Evolutionary conservation across 1,140 invertebrate species (phyloP).

Genomic region (Zaprionus taronus): DNA sequence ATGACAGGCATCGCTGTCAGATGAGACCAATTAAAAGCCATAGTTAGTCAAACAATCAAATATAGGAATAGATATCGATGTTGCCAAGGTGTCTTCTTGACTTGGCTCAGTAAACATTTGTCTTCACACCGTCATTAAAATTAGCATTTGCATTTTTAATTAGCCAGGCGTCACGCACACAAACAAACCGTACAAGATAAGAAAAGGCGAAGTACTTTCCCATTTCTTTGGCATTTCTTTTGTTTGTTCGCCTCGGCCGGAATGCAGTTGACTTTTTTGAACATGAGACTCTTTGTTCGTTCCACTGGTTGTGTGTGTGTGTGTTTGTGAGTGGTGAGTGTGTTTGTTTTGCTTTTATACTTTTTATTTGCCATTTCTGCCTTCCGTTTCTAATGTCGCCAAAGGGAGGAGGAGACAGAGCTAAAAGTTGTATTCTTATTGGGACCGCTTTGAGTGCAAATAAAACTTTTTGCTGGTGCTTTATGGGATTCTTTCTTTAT

Average conservation of each 20-base stretch:
- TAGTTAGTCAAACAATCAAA: slow-evolving; percentile 30
- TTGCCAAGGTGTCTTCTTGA: slow-evolving; percentile 17
- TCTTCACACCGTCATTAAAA: slow-evolving; percentile 45
- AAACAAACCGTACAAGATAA: slow-evolving; percentile 31
- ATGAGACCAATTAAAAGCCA: slow-evolving; percentile 70
- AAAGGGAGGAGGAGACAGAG: slow-evolving; percentile 27
- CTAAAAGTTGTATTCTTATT: slow-evolving; percentile 64
- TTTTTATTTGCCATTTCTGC: slow-evolving; percentile 29
- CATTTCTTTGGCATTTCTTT: slow-evolving; percentile 35
- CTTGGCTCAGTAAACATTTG: slow-evolving; percentile 18
- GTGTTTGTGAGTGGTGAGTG: slow-evolving; percentile 9
- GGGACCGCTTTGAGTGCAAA: slow-evolving; percentile 47
- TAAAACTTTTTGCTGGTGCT: slow-evolving; percentile 58
- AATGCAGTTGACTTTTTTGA: slow-evolving; percentile 61
- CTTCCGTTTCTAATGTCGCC: slow-evolving; percentile 54
- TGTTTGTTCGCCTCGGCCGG: slow-evolving; percentile 23
- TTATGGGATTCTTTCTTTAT: slow-evolving; percentile 29
- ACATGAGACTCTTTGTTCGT: slow-evolving; percentile 9
- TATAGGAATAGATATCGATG: slow-evolving; percentile 18
- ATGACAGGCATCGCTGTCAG: slow-evolving; percentile 53
- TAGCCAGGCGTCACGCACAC: slow-evolving; percentile 52
- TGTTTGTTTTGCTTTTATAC: slow-evolving; percentile 27
- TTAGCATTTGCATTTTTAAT: slow-evolving; percentile 76
- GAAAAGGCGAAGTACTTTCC: slow-evolving; percentile 15
- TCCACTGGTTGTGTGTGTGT: neutral